phyloP scores from a whole-genome alignment of 2,888 invertebrate genomes.

The Crocallis elinguaria region DNA sequence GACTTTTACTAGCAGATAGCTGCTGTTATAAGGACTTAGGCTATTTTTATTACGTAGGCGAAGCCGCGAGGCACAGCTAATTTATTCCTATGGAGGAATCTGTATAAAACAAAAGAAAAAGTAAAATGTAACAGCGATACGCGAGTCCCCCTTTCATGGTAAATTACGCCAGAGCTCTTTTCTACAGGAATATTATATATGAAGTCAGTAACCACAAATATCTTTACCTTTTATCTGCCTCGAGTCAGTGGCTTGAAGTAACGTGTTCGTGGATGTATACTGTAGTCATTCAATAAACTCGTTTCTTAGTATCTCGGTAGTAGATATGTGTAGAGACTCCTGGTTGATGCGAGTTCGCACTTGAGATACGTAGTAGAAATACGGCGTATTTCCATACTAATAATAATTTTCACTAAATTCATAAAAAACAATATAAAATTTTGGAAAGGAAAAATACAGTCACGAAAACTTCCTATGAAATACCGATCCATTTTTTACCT shows the following conservation, averaged over 20 bases:
- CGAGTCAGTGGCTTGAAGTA: conserved; percentile 32
- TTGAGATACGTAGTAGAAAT: neutral
- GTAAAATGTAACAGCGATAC: neutral
- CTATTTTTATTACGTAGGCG: too few species aligned
- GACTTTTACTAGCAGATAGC: too few species aligned
- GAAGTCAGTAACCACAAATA: conserved; percentile 24
- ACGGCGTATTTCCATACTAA: too few species aligned
- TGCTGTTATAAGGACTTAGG: too few species aligned
- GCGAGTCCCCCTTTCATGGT: conserved; percentile 12
- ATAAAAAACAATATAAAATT: too few species aligned
- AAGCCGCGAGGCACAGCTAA: neutral
- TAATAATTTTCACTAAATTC: too few species aligned
- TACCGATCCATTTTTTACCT: too few species aligned
- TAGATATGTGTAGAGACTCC: conserved; percentile 3
- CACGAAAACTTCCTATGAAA: too few species aligned
- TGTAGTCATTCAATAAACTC: neutral
- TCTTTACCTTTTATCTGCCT: conserved; percentile 37
- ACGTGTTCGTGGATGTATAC: conserved; percentile 1
- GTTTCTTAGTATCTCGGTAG: neutral
- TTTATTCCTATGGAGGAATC: neutral
- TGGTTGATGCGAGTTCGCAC: neutral
- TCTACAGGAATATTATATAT: conserved; percentile 9
- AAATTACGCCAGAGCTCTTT: conserved; percentile 10
- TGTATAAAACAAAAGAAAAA: neutral
- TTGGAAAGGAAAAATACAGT: too few species aligned